Evolutionary conservation across 2,797 vertebrate species (phyloP).

Genomic region (Danio jaintianensis): DNA sequence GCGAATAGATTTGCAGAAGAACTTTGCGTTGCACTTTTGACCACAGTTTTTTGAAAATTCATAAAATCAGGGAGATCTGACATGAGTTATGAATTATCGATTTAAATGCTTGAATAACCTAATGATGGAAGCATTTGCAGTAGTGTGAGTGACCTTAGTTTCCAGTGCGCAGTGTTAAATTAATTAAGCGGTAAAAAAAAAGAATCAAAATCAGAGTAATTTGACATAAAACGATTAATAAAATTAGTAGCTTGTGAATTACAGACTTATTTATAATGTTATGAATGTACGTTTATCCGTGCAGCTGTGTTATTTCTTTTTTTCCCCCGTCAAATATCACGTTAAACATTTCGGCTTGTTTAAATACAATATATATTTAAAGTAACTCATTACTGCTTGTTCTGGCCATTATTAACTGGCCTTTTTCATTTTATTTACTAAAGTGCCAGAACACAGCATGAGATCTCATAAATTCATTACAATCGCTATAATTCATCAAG

Average conservation of each 20-base stretch:
- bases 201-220: neutral
- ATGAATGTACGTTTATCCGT: neutral
- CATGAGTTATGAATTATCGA: neutral
- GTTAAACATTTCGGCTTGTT: neutral
- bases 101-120: neutral
- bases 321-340: neutral
- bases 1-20: neutral
- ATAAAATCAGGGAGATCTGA: neutral
- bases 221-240: neutral
- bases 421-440: neutral
- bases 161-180: neutral
- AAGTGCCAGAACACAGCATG: constrained; percentile 7
- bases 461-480: constrained; percentile 12
- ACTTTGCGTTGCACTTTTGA: neutral
- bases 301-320: neutral
- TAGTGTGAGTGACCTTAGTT: neutral
- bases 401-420: neutral
- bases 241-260: neutral
- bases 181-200: neutral
- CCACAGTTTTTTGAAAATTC: neutral
- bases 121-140: neutral
- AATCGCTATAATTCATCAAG: neutral
- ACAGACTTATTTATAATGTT: neutral
- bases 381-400: neutral
- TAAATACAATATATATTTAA: neutral